These are phyloP conservation scores for Mohoua ochrocephala DNA, from an alignment of 2,113 vertebrate species.

Conservation along the genomic window DNA sequence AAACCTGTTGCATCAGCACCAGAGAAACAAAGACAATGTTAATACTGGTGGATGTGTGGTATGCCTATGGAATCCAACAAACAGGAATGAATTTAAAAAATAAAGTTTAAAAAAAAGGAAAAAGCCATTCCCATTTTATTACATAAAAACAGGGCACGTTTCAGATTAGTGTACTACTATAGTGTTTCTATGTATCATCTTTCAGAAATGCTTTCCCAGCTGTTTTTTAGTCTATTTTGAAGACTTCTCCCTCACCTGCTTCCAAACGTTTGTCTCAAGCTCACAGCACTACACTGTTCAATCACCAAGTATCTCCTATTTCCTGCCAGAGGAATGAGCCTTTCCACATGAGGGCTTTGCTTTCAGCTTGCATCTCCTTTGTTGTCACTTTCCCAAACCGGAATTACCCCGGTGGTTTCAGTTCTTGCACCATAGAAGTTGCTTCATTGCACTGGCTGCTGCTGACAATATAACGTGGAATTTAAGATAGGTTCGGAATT, in stretches of 20 bases:
- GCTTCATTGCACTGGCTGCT: not conserved
- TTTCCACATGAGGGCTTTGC: not conserved
- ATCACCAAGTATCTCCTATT: not conserved
- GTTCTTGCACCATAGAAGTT: not conserved
- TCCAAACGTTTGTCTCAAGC: not conserved
- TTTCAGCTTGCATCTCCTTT: not conserved
- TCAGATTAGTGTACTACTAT: not conserved
- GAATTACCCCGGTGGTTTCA: not conserved
- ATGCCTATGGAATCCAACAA: not conserved
- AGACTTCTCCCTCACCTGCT: not conserved
- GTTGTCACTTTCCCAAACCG: not conserved
- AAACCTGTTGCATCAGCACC: not conserved
- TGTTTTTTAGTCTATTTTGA: not conserved
- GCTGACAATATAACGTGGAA: not conserved
- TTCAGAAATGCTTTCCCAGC: not conserved
- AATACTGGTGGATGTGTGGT: not conserved
- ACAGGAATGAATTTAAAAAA: not conserved
- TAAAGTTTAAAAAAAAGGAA: rapidly evolving
- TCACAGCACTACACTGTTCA: not conserved
- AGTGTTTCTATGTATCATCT: not conserved
- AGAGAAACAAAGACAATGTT: not conserved
- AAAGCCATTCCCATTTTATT: not conserved
- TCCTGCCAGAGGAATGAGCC: not conserved
- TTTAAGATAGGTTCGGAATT: not conserved
- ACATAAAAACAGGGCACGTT: not conserved